Percentiles rank a stretch among this genome's conserved stretches.
Conservation (phyloP, 2,797 vertebrate species). For the Lerista edwardsae region DNA sequence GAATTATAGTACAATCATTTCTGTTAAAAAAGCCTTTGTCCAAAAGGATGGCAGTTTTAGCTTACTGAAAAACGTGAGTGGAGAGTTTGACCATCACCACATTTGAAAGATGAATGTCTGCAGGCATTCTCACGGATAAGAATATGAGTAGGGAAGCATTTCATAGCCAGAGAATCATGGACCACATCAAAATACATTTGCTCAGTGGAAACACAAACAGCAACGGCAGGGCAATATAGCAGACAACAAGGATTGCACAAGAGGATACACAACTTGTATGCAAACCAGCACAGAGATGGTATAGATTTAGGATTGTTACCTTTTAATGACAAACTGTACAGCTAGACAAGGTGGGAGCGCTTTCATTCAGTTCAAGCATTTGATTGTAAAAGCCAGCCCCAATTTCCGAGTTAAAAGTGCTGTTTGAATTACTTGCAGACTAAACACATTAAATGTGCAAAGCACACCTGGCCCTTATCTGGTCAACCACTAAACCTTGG, state of each 20-base stretch:
- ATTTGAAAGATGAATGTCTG: neutral
- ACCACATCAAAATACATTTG: neutral
- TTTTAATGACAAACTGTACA: slow-evolving; percentile 32
- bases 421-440: slow-evolving; percentile 81
- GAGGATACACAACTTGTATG: neutral
- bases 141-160: neutral
- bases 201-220: neutral
- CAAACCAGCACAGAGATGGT: neutral
- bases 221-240: neutral
- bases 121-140: neutral
- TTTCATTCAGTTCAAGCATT: slow-evolving; percentile 15
- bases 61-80: neutral
- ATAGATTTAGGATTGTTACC: slow-evolving; percentile 37
- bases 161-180: neutral
- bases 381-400: slow-evolving; percentile 11
- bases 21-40: neutral
- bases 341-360: neutral
- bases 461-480: slow-evolving; percentile 90
- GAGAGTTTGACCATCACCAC: neutral
- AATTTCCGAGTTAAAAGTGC: slow-evolving; percentile 48
- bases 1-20: neutral
- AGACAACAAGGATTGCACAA: neutral
- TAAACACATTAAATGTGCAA: slow-evolving; percentile 87
- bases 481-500: slow-evolving; percentile 76
- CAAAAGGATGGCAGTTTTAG: no score